Percentiles rank a stretch among this genome's conserved stretches.
phyloP scores from a whole-genome alignment of 2,113 vertebrate species.

The Chionodraco myersi region DNA sequence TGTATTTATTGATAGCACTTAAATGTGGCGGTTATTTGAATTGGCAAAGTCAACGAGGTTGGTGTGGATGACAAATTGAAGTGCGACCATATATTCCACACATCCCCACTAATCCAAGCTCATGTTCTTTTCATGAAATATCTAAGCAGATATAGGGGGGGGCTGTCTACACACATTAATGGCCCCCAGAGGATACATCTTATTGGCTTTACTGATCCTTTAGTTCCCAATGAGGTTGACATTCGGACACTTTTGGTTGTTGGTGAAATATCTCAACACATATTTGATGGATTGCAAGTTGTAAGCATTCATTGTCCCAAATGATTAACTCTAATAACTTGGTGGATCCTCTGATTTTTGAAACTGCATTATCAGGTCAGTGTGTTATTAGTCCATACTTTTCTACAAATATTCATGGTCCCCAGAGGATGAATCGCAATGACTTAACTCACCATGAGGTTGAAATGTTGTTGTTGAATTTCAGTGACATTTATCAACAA shows the following conservation, averaged over 20 bases:
- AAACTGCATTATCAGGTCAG: too few species aligned
- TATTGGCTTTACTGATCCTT: not conserved
- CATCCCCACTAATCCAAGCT: not conserved
- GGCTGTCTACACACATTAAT: not conserved
- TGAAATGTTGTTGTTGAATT: too few species aligned
- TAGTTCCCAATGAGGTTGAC: not conserved
- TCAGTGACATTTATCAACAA: not conserved
- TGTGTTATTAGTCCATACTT: too few species aligned
- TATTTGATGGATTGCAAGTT: not conserved
- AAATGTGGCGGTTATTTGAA: constrained; percentile 32
- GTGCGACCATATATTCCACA: not conserved
- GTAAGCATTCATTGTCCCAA: too few species aligned
- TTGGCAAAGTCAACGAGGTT: constrained; percentile 6
- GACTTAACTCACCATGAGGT: too few species aligned
- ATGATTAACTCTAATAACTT: too few species aligned
- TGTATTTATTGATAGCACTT: constrained; percentile 31
- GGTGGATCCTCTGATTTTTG: too few species aligned
- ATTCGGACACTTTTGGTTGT: too few species aligned
- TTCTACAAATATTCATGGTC: not conserved
- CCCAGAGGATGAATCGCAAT: not conserved
- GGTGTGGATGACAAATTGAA: not conserved
- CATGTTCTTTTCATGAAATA: not conserved
- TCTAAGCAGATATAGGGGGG: not conserved
- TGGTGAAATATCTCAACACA: not conserved
- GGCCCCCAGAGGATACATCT: not conserved